Evolutionary conservation across 1,140 invertebrate species (phyloP), one percentile per base, ranked within the genome.

Genomic region (Nomia melanderi): DNA sequence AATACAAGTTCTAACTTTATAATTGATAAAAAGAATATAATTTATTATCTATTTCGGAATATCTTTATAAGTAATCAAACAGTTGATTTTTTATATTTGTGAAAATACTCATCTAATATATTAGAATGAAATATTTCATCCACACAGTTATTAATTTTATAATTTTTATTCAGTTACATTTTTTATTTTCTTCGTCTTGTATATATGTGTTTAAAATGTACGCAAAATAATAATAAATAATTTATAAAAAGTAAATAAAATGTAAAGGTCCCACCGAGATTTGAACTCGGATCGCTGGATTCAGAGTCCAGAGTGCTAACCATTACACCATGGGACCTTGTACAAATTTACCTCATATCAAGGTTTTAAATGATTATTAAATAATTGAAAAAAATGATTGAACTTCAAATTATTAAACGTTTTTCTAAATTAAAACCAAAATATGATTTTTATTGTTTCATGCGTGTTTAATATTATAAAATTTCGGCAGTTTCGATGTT

Each of bases 271-370:
- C 90, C 88, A 92, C 90, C 92, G 92, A 93, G 93, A 94, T 93
- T 94, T 93, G 93, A 94, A 94, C 93, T 94, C 93, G 93, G 93
- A 94, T 94, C 94, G 94, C 94, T 94, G 94, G 94, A 95, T 95
- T 95, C 94, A 95, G 93, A 95, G 94, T 95, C 94, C 94, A 94
- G 93, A 95, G 94, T 95, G 94, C 94, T 95, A 94, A 94, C 94
- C 94, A 94, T 94, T 95, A 95, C 81, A 65, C 73, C 73, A 77
- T 60, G 73, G 64, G 53, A 84, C 73, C 72, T 83, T 70, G 33
- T 25, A 0, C 0, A 23, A 11, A 0, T 8, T 4, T 0, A 0
- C 57, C 20, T 33, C 6, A 41, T 33, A n/a, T 7, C 7, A 57
- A 11, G 0, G 20, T 33, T 44, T 56, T 27, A 8, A 25, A 0